phyloP scores from a whole-genome alignment of 53 echinoderm and acorn worm genomes.

The Apostichopus leukothele region DNA sequence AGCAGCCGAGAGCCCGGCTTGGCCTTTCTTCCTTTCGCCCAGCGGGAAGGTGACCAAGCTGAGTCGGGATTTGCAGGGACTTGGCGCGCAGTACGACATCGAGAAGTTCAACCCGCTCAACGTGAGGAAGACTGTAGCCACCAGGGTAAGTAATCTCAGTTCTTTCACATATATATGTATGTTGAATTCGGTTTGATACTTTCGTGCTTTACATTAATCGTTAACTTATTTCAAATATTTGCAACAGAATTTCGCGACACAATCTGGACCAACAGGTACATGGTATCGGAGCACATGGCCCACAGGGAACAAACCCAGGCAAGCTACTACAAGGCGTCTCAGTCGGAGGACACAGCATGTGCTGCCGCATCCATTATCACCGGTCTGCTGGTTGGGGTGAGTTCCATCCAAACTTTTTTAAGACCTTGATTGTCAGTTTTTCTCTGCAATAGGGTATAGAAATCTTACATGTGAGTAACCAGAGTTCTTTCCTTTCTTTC shows the following conservation, averaged over 20 bases:
- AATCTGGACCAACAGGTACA: neutral
- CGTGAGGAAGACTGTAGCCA: neutral
- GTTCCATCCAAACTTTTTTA: too few relatives aligned
- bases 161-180: neutral
- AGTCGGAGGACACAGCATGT: neutral
- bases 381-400: too few relatives aligned
- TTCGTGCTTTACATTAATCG: too few relatives aligned
- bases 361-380: too few relatives aligned
- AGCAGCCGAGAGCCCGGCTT: neutral
- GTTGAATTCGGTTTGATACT: neutral
- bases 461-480: too few relatives aligned
- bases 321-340: neutral
- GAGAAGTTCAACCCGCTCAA: neutral
- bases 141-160: neutral
- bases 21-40: neutral
- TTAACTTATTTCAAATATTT: too few relatives aligned
- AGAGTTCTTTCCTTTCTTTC: neutral
- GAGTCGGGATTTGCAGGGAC: neutral
- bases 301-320: neutral
- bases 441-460: too few relatives aligned
- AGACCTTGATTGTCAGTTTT: too few relatives aligned
- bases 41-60: neutral
- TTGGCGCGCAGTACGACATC: neutral
- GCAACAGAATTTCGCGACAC: neutral
- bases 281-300: neutral